These are phyloP conservation scores for Exocentrus adspersus DNA, from an alignment of 2,888 invertebrate species.

Conservation along the genomic window DNA sequence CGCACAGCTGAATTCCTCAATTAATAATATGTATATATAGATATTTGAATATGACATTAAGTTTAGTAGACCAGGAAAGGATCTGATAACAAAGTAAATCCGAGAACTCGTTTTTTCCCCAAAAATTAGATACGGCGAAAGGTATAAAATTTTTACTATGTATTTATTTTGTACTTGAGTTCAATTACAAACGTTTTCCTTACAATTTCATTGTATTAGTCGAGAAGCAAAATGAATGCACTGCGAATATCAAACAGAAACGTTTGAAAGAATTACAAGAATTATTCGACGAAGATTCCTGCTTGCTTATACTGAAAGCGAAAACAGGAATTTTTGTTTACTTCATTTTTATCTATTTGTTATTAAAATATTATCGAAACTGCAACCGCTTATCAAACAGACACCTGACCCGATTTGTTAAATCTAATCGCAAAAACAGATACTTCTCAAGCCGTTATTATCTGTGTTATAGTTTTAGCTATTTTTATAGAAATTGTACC, in stretches of 20 bases:
- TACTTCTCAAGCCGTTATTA: too few relatives aligned
- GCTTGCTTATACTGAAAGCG: too few relatives aligned
- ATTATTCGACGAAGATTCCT: too few relatives aligned
- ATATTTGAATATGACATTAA: conserved; percentile 25
- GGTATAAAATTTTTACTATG: conserved; percentile 21
- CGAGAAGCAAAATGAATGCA: neutral
- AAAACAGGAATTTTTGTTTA: too few relatives aligned
- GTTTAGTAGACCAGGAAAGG: conserved; percentile 24
- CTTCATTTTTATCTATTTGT: too few relatives aligned
- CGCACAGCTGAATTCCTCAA: conserved; percentile 43
- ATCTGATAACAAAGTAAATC: conserved; percentile 3
- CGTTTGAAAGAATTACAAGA: neutral
- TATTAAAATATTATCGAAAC: too few relatives aligned
- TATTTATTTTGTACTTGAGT: conserved; percentile 25
- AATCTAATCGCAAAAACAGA: too few relatives aligned
- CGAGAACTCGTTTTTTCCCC: neutral
- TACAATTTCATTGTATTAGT: too few relatives aligned
- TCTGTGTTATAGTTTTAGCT: too few relatives aligned
- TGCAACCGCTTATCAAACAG: too few relatives aligned
- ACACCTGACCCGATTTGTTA: too few relatives aligned
- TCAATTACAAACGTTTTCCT: neutral
- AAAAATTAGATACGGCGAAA: conserved; percentile 5
- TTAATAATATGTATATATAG: conserved; percentile 45
- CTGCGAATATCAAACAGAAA: conserved; percentile 13
- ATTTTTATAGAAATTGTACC: too few relatives aligned